These are phyloP conservation scores for Laterallus jamaicensis DNA, from an alignment of 2,113 vertebrate genomes.

Conservation along the genomic window DNA sequence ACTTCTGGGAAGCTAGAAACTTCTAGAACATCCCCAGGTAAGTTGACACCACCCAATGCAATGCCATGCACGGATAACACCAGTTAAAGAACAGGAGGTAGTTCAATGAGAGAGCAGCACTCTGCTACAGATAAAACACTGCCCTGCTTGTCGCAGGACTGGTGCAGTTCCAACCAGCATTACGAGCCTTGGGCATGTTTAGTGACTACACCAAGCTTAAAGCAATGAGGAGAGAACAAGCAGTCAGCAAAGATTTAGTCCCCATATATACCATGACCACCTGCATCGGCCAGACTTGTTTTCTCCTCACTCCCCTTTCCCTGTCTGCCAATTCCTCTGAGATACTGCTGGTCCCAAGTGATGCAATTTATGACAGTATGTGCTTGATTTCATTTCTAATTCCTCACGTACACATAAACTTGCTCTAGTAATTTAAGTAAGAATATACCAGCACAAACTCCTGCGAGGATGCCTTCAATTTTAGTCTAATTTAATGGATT, in stretches of 20 bases:
- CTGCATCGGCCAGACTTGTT: background rate
- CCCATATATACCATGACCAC: accelerated
- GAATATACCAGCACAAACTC: background rate
- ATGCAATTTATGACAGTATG: background rate
- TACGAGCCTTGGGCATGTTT: background rate
- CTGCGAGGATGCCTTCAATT: background rate
- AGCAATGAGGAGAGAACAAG: background rate
- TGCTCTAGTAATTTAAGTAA: background rate
- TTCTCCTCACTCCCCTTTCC: background rate
- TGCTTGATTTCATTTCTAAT: background rate
- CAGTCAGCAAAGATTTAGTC: background rate
- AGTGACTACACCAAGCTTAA: background rate
- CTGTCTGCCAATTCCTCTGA: background rate
- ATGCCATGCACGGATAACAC: accelerated
- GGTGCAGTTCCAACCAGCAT: accelerated
- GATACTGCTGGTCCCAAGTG: accelerated
- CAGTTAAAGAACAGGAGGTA: background rate
- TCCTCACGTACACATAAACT: background rate
- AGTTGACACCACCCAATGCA: background rate
- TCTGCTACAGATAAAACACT: background rate
- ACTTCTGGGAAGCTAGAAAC: background rate
- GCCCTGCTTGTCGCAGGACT: background rate
- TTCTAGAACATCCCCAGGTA: background rate
- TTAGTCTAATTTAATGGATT: constrained; percentile 35
- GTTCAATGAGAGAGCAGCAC: background rate